These are phyloP conservation scores for Etheostoma nigrum DNA, from an alignment of 2,797 vertebrate species.

Conservation along the genomic window DNA sequence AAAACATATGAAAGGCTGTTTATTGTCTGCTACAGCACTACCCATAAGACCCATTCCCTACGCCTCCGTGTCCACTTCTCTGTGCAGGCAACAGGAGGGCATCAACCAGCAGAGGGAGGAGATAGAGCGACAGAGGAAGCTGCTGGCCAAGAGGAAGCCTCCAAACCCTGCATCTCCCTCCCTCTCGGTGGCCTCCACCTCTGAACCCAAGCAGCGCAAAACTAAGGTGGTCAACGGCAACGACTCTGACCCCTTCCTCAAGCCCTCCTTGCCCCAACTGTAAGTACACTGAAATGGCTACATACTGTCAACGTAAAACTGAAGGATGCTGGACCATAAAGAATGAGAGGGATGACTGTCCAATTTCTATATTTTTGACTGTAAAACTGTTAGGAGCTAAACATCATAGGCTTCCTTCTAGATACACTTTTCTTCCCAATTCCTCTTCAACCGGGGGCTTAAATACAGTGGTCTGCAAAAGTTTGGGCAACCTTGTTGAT, in stretches of 20 bases:
- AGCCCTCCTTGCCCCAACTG: conserved; percentile 96
- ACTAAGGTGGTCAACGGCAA: conserved; percentile 98
- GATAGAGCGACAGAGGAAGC: conserved; percentile 98
- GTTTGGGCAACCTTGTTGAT: too few relatives aligned
- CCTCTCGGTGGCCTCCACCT: conserved; percentile 92
- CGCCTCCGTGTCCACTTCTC: neutral
- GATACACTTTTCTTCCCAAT: neutral
- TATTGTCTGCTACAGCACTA: neutral
- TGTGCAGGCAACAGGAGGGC: conserved; percentile 94
- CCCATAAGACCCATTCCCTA: neutral
- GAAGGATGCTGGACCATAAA: neutral
- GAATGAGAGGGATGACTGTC: neutral
- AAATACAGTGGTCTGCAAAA: too few relatives aligned
- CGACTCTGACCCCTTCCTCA: conserved; percentile 97
- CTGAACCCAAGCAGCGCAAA: conserved; percentile 98
- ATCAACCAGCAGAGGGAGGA: conserved; percentile 99
- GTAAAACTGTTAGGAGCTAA: neutral
- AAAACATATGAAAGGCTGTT: conserved; percentile 3
- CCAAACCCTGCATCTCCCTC: conserved; percentile 91
- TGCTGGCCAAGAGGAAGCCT: conserved; percentile 97
- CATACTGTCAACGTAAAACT: neutral
- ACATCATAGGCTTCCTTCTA: neutral
- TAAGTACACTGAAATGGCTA: conserved; percentile 75
- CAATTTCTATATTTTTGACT: neutral
- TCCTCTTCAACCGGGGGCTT: neutral